These are phyloP conservation scores for Drosophila meridionalis DNA, from an alignment of 2,888 invertebrate genomes.

Conservation along the genomic window DNA sequence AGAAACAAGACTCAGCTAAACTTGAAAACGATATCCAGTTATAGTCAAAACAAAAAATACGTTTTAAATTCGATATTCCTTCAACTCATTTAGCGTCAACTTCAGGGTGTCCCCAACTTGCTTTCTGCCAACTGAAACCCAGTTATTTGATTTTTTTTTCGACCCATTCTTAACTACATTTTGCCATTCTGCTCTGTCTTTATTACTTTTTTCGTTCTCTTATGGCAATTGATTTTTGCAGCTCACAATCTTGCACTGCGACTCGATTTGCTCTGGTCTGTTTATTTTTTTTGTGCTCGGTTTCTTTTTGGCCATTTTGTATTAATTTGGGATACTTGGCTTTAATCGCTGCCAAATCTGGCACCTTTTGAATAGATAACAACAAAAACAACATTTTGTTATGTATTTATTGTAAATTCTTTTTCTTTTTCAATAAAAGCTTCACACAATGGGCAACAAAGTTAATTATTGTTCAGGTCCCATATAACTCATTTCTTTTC, in stretches of 20 bases:
- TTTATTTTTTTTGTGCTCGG: conserved; percentile 23
- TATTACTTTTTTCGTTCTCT: conserved; percentile 3
- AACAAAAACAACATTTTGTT: conserved; percentile 1
- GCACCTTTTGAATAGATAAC: conserved; percentile 21
- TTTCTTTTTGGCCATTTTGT: conserved; percentile 25
- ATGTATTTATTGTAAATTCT: conserved; percentile 32
- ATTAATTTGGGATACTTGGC: conserved; percentile 46
- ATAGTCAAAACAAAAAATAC: too few relatives aligned
- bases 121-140: background rate
- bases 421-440: conserved; percentile 42
- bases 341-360: conserved; percentile 58
- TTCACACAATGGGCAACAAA: conserved; percentile 41
- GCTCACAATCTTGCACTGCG: conserved; percentile 16
- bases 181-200: background rate
- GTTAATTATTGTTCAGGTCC: conserved; percentile 61
- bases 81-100: background rate
- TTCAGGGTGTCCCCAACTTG: background rate
- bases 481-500: conserved; percentile 41
- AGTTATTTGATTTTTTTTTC: background rate
- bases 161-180: background rate
- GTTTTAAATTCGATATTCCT: background rate
- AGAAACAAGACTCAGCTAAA: too few relatives aligned
- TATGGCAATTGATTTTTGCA: conserved; percentile 39
- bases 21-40: too few relatives aligned
- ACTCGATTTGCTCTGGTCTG: conserved; percentile 39